phyloP scores from a whole-genome alignment of 2,797 vertebrate genomes.

The Gorsachius magnificus region DNA sequence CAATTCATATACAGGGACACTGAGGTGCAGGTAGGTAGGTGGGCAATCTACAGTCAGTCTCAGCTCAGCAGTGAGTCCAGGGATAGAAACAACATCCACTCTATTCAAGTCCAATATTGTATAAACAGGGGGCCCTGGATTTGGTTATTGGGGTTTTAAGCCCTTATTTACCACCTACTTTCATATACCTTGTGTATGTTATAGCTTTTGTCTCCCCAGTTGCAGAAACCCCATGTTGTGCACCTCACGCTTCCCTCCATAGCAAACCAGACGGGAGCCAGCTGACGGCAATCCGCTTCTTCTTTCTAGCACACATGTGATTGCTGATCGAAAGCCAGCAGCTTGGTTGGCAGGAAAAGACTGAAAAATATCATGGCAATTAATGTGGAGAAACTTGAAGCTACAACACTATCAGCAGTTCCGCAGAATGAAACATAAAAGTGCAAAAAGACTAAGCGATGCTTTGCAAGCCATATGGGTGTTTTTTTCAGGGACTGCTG shows the following conservation, averaged over 20 bases:
- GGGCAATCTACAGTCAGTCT: neutral
- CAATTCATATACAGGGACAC: neutral
- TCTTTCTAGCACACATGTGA: neutral
- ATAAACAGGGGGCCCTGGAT: neutral
- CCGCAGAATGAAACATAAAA: neutral
- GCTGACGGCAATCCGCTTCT: neutral
- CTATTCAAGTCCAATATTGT: neutral
- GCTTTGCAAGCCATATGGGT: conserved; percentile 40
- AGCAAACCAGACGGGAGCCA: neutral
- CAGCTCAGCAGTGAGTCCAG: neutral
- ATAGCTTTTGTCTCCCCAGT: neutral
- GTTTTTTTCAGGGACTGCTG: neutral
- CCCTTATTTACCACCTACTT: neutral
- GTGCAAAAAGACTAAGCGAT: conserved; percentile 33
- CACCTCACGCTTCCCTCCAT: neutral
- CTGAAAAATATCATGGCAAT: conserved; percentile 59
- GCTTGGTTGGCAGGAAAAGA: conserved; percentile 61
- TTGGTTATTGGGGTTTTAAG: neutral
- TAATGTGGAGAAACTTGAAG: conserved; percentile 57
- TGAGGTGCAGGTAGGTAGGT: neutral
- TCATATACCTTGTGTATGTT: neutral
- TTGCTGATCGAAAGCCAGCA: conserved; percentile 46
- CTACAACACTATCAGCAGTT: neutral
- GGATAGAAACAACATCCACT: neutral
- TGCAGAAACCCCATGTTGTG: neutral